Evolutionary conservation across 2,888 invertebrate genomes (phyloP), one percentile per base, ranked within the genome.

Genomic region (Podabrus alpinus): DNA sequence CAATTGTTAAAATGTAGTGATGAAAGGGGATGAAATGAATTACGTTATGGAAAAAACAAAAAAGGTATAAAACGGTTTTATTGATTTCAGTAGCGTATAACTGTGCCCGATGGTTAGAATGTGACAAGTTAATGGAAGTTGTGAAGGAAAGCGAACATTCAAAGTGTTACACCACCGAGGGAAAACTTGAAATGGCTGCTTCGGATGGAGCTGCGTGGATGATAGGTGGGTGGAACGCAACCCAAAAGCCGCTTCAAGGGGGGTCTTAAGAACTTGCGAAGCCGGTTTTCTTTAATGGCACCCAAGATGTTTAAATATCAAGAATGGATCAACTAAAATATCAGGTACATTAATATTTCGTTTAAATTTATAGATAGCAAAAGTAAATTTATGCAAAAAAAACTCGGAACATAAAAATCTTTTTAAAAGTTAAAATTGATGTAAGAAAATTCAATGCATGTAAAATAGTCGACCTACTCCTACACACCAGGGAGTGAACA

Each of bases 1-100:
- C 81, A 78, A 79, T 81, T 77, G 79, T 78, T 77, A 78, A 74
- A 77, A 71, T 78, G 79, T 71, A 77, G 71, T 75, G 74, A 68
- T 68, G 74, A 78, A 77, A 77, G 77, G 62, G 71, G 73, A 75
- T 72, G 73, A 72, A 73, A 75, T 71, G 72, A 72, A 71, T 73
- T 76, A 79, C 81, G 80, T 80, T 78, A 78, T 79, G 81, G 77
- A 77, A 80, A 79, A 79, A 81, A 78, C 75, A 68, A 68, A 66
- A 75, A 77, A 21, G 77, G 78, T 78, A 78, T 80, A 80, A 86
- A 86, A 84, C 84, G 86, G 90, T 91, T 91, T 91, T 91, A 91
- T 91, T 91, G 91, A 91, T 91, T 91, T 90, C 91, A 90, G 91
- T 91, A 90, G 91, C 90, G 89, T 89, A 90, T 90, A 91, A 90